phyloP scores from a whole-genome alignment of 2,888 invertebrate genomes.

The Caradrina clavipalpis region DNA sequence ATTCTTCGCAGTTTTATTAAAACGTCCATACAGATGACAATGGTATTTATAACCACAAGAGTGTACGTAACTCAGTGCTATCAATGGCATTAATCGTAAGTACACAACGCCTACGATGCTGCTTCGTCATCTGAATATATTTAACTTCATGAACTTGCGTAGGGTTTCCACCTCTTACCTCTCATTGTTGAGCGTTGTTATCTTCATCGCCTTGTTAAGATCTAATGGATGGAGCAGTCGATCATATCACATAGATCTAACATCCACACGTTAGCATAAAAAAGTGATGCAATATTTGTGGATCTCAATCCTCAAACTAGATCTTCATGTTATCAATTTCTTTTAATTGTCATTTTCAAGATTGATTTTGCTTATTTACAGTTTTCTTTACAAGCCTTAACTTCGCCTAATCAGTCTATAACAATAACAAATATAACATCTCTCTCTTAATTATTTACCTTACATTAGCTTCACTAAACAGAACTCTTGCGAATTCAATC shows the following conservation, averaged over 20 bases:
- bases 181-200: constrained; percentile 38
- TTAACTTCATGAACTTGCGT: constrained; percentile 44
- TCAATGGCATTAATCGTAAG: constrained; percentile 56
- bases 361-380: too few relatives aligned
- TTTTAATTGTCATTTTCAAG: background rate
- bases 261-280: constrained; percentile 2
- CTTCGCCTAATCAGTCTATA: too few relatives aligned
- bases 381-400: too few relatives aligned
- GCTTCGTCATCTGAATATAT: constrained; percentile 36
- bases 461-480: too few relatives aligned
- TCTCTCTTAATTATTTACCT: too few relatives aligned
- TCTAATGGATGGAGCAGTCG: constrained; percentile 19
- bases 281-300: constrained; percentile 18
- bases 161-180: constrained; percentile 39
- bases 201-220: constrained; percentile 43
- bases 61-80: constrained; percentile 40
- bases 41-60: constrained; percentile 32
- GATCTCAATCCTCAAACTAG: background rate
- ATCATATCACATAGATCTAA: constrained; percentile 17
- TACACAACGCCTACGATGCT: constrained; percentile 50
- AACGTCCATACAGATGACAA: constrained; percentile 29
- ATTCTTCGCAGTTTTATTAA: constrained; percentile 11
- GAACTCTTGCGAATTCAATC: too few relatives aligned
- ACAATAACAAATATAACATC: too few relatives aligned
- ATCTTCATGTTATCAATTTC: background rate